Evolutionary conservation across 2,888 invertebrate genomes (phyloP).

Genomic region (Caenorhabditis uteleia): DNA sequence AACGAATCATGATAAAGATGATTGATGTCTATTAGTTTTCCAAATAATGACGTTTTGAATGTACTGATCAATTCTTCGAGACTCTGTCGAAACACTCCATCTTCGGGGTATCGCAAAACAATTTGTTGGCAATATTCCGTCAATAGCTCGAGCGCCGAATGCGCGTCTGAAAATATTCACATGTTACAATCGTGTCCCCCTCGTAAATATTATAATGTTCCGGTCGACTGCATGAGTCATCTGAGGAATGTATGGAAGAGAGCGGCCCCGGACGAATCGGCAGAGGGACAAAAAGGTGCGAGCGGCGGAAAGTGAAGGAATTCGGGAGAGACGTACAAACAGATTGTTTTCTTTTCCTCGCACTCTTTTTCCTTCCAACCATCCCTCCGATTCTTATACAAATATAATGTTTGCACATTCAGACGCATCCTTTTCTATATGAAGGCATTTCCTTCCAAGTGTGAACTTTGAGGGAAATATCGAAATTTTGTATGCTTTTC

Average conservation of each 20-base stretch:
- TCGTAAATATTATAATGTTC: not conserved
- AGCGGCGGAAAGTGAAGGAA: too few relatives aligned
- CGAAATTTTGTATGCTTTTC: too few relatives aligned
- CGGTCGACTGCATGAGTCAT: too few relatives aligned
- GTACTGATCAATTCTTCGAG: conserved; percentile 97
- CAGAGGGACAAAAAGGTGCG: too few relatives aligned
- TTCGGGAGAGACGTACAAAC: too few relatives aligned
- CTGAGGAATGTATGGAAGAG: too few relatives aligned
- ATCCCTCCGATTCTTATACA: conserved; percentile 24
- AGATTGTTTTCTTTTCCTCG: conserved; percentile 33
- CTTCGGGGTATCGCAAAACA: conserved; percentile 90
- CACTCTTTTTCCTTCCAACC: conserved; percentile 15
- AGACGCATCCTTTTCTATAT: conserved; percentile 29
- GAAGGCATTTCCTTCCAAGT: too few relatives aligned
- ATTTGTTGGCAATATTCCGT: conserved; percentile 99
- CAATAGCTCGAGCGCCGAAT: conserved; percentile 93
- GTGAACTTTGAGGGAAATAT: too few relatives aligned
- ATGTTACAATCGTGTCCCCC: too few relatives aligned
- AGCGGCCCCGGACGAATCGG: too few relatives aligned
- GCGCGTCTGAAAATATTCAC: conserved; percentile 78
- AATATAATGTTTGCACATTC: conserved; percentile 44
- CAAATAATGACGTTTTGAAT: conserved; percentile 94
- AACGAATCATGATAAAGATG: conserved; percentile 97
- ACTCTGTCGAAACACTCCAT: conserved; percentile 90
- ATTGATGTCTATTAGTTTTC: conserved; percentile 85